These are phyloP conservation scores for Pachymerium ferrugineum DNA, from an alignment of 2,888 invertebrate genomes.

Conservation along the genomic window DNA sequence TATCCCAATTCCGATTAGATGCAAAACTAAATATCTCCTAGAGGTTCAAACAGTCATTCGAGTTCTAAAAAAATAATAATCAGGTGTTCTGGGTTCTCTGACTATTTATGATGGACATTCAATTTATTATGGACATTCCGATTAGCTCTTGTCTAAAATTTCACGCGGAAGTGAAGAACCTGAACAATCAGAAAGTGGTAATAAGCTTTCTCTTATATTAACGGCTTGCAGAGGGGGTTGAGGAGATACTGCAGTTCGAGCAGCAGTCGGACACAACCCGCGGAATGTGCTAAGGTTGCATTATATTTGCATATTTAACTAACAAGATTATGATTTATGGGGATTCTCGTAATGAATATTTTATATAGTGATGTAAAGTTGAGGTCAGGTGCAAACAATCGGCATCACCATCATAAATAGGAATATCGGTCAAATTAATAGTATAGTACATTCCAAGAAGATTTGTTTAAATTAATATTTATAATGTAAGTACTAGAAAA, in stretches of 20 bases:
- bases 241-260: slow-evolving; percentile 47
- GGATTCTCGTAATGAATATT: slow-evolving; percentile 29
- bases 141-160: no score
- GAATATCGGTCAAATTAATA: slow-evolving; percentile 35
- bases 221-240: slow-evolving; percentile 48
- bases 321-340: no score
- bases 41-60: no score
- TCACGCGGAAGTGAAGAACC: slow-evolving; percentile 50
- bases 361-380: slow-evolving; percentile 36
- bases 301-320: no score
- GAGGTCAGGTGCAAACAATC: slow-evolving; percentile 34
- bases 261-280: slow-evolving; percentile 57
- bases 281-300: slow-evolving; percentile 42
- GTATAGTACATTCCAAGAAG: slow-evolving; percentile 74
- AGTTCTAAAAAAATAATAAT: no score
- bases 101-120: no score
- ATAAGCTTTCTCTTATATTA: slow-evolving; percentile 53
- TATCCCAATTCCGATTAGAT: no score
- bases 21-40: no score
- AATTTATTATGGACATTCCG: no score
- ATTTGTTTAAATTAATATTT: slow-evolving; percentile 70
- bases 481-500: neutral
- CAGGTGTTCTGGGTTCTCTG: no score
- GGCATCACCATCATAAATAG: neutral
- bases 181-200: slow-evolving; percentile 56